Percentiles rank a stretch among this genome's conserved stretches.
Conservation (phyloP, 2,888 invertebrate species). For the Hipparchia sbordonii region DNA sequence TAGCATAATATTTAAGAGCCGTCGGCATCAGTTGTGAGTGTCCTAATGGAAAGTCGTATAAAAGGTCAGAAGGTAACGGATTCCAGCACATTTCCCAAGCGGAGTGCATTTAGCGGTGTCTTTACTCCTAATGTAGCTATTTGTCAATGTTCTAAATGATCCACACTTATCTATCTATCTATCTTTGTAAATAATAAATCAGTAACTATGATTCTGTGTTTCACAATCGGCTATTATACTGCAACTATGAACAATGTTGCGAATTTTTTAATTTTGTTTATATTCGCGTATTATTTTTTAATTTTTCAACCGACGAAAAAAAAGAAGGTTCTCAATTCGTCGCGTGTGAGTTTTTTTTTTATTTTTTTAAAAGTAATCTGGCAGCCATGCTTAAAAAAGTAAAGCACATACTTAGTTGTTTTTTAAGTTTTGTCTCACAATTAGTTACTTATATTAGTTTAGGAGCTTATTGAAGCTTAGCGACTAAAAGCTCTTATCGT, state of each 20-base stretch:
- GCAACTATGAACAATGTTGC: background rate
- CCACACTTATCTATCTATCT: conserved; percentile 17
- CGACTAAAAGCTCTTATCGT: too few relatives aligned
- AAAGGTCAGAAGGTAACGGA: conserved; percentile 33
- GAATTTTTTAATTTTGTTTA: background rate
- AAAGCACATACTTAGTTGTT: too few relatives aligned
- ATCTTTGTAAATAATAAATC: conserved; percentile 23
- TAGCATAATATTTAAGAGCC: conserved; percentile 33
- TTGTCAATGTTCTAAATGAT: conserved; percentile 35
- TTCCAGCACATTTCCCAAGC: conserved; percentile 32
- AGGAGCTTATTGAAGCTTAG: too few relatives aligned
- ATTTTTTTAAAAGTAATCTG: too few relatives aligned
- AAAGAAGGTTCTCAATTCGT: too few relatives aligned
- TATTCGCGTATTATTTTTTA: too few relatives aligned
- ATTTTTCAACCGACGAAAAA: too few relatives aligned
- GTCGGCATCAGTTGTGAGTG: conserved; percentile 31
- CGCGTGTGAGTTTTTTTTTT: too few relatives aligned
- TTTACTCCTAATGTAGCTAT: conserved; percentile 34
- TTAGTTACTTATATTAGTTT: too few relatives aligned
- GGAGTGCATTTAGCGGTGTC: conserved; percentile 26
- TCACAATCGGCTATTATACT: background rate
- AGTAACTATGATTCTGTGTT: conserved; percentile 7
- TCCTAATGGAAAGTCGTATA: conserved; percentile 28
- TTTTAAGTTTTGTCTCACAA: too few relatives aligned
- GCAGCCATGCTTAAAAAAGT: too few relatives aligned